Percentiles rank a stretch among this genome's conserved stretches.
Conservation (phyloP, 2,113 vertebrate species). For the human region DNA sequence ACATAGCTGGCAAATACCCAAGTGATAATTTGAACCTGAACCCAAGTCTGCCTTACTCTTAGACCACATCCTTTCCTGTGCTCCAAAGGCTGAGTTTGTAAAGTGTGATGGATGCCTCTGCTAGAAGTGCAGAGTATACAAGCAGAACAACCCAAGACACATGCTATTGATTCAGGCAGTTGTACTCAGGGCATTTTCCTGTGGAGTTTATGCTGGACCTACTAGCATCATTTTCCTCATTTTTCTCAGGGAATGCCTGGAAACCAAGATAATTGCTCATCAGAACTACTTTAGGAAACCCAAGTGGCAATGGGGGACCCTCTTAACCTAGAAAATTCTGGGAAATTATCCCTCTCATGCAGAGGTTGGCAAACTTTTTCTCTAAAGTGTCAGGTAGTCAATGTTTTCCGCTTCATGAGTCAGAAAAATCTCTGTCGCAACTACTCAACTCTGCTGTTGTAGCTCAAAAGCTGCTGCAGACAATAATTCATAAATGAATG, state of each 20-base stretch:
- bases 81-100: not conserved
- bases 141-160: not conserved
- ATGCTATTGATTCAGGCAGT: not conserved
- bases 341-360: not conserved
- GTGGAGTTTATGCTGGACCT: not conserved
- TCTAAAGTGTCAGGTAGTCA: not conserved
- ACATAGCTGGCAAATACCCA: not conserved
- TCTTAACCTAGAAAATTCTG: not conserved
- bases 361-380: not conserved
- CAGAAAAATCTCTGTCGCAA: not conserved
- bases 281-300: not conserved
- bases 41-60: not conserved
- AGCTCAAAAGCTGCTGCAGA: not conserved
- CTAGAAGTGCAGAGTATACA: not conserved
- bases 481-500: not conserved
- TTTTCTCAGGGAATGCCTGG: not conserved
- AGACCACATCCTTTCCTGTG: not conserved
- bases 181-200: not conserved
- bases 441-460: not conserved
- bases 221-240: not conserved
- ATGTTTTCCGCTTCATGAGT: not conserved
- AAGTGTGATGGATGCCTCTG: not conserved
- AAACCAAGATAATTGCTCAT: not conserved
- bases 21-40: slow-evolving; percentile 42
- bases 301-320: not conserved